Evolutionary conservation across 2,888 invertebrate species (phyloP), one percentile per base, ranked within the genome.

Genomic region (Gasteruption jaculator): DNA sequence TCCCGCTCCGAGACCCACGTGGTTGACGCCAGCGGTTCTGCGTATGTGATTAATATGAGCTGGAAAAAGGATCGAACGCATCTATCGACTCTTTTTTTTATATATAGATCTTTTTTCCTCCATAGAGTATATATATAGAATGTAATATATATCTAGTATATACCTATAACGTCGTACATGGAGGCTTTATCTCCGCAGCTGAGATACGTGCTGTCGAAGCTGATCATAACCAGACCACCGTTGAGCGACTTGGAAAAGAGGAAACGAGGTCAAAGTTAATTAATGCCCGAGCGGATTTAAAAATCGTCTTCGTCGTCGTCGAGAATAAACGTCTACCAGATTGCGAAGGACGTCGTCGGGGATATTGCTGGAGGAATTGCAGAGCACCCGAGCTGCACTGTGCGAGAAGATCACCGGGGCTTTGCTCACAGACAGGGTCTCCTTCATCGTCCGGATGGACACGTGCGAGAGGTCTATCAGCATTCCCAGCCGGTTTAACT

Each of bases 401-500:
- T 83, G 83, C 32, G 80, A 79, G 53, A 80, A 78, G 42, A 84
- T 76, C 37, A 83, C 80, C 2, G 83, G 83, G 0, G 83, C 81
- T 52, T 76, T 75, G 2, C 81, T 77, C 2, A 76, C 74, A 18
- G 73, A 72, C 29, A 84, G 60, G 2, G 79, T 77, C 52, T 79
- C 79, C 14, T 73, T 68, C 81, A 83, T 82, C 5, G 82, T 82
- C 39, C 74, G 71, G 43, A 78, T 75, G 7, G 81, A 80, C 1
- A 82, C 77, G 63, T 83, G 80, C 2, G 80, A 79, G 36, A 81
- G 72, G 60, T 84, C 84, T 30, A 83, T 77, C 41, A 84, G 69
- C 81, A 84, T 84, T 3, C 84, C 84, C 34, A 84, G 66, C 16
- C 84, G 76, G 61, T 84, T 84, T 75, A 84, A 77, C 68, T 84